Evolutionary conservation across 2,888 invertebrate genomes (phyloP).

Genomic region (Cartodere bifasciata): DNA sequence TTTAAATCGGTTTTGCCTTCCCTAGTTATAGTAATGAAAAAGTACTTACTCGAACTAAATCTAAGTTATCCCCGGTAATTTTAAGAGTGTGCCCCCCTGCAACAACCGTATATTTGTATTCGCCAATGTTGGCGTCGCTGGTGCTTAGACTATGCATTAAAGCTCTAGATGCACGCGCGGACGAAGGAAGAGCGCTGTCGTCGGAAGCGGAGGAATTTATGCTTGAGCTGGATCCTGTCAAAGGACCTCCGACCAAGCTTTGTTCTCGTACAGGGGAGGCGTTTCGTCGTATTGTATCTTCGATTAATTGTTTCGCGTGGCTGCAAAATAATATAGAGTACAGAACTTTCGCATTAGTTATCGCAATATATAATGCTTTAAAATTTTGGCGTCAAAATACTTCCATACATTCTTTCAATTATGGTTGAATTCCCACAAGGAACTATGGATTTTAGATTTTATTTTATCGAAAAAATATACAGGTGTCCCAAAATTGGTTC

Average conservation of each 20-base stretch:
- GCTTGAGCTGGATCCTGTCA: constrained; percentile 62
- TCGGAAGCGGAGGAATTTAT: constrained; percentile 65
- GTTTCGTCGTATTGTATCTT: constrained; percentile 89
- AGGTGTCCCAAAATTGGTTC: no score
- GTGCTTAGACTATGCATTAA: constrained; percentile 70
- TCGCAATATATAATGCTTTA: no score
- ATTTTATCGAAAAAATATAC: no score
- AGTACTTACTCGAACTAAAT: constrained; percentile 70
- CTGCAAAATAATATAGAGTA: constrained; percentile 42
- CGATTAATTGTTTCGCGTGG: constrained; percentile 85
- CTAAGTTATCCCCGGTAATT: constrained; percentile 74
- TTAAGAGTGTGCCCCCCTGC: constrained; percentile 66
- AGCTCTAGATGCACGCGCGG: constrained; percentile 44
- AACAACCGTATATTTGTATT: constrained; percentile 82
- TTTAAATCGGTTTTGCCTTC: no score
- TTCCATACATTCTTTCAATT: no score
- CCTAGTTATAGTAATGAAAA: no score
- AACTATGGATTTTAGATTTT: no score
- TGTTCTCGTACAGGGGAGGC: constrained; percentile 77
- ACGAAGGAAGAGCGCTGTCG: constrained; percentile 38
- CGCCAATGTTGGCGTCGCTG: constrained; percentile 72
- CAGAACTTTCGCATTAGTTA: no score
- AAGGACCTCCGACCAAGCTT: constrained; percentile 41
- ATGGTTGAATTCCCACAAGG: constrained; percentile 1
- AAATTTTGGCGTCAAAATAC: no score